These are phyloP conservation scores for Holothuria glaberrima DNA, from an alignment of 35 echinoderm and acorn worm genomes.

Conservation along the genomic window DNA sequence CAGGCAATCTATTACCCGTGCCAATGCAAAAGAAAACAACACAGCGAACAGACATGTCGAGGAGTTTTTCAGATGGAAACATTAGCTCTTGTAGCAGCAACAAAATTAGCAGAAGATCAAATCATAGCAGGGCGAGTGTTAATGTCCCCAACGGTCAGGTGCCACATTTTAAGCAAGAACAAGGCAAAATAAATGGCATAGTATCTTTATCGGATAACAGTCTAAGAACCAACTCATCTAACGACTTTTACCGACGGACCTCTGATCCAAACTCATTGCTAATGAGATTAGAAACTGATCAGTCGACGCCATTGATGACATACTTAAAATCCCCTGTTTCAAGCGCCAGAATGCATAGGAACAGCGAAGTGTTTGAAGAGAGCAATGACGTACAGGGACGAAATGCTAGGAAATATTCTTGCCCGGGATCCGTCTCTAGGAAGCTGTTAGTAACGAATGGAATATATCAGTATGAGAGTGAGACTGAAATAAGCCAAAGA, in stretches of 20 bases:
- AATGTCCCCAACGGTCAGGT: background rate
- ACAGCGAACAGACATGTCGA: background rate
- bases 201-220: conserved; percentile 19
- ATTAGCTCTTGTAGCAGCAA: conserved; percentile 19
- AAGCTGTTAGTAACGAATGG: conserved; percentile 19
- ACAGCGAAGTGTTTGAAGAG: background rate
- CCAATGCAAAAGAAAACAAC: background rate
- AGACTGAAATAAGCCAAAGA: conserved; percentile 36
- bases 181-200: conserved; percentile 14
- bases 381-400: background rate
- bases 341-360: conserved; percentile 10
- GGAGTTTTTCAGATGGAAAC: conserved; percentile 43
- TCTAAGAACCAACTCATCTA: background rate
- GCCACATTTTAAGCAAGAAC: background rate
- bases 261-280: background rate
- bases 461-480: conserved; percentile 54
- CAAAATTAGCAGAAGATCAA: background rate
- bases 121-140: background rate
- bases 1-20: background rate
- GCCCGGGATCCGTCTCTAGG: background rate
- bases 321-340: conserved; percentile 24
- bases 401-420: background rate
- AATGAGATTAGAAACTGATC: background rate
- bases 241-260: background rate
- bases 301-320: conserved; percentile 31